Evolutionary conservation across 2,888 invertebrate species (phyloP).

Genomic region (Gortyna flavago): DNA sequence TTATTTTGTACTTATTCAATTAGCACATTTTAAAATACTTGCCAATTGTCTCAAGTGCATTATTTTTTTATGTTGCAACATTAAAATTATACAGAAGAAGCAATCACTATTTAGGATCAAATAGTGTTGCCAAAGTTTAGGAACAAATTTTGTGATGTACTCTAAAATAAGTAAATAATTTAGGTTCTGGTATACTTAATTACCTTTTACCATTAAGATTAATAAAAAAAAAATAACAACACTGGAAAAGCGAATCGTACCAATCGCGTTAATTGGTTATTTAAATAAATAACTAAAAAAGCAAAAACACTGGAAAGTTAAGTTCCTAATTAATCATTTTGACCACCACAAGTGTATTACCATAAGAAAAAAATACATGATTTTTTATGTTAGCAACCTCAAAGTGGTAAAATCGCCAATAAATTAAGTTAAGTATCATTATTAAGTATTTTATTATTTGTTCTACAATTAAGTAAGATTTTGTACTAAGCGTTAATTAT

Average conservation of each 20-base stretch:
- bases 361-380: background rate
- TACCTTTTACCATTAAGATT: background rate
- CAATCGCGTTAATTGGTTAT: background rate
- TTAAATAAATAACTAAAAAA: background rate
- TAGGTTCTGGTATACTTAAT: background rate
- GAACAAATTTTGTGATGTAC: conserved; percentile 15
- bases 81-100: background rate
- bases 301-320: background rate
- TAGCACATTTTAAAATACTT: background rate
- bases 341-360: background rate
- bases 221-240: conserved; percentile 18
- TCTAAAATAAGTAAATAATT: conserved; percentile 24
- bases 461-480: conserved; percentile 35
- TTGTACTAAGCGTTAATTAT: conserved; percentile 47
- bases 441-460: background rate
- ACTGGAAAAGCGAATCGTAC: conserved; percentile 13
- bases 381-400: conserved; percentile 4
- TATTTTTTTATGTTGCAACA: conserved; percentile 7
- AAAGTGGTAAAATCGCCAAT: background rate
- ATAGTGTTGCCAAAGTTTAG: conserved; percentile 16
- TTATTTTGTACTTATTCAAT: conserved; percentile 33
- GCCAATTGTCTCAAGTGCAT: conserved; percentile 4
- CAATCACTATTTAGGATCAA: conserved; percentile 14
- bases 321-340: conserved; percentile 7
- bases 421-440: conserved; percentile 17